Evolutionary conservation across 2,113 vertebrate genomes (phyloP).

Genomic region (Reinhardtius hippoglossoides): DNA sequence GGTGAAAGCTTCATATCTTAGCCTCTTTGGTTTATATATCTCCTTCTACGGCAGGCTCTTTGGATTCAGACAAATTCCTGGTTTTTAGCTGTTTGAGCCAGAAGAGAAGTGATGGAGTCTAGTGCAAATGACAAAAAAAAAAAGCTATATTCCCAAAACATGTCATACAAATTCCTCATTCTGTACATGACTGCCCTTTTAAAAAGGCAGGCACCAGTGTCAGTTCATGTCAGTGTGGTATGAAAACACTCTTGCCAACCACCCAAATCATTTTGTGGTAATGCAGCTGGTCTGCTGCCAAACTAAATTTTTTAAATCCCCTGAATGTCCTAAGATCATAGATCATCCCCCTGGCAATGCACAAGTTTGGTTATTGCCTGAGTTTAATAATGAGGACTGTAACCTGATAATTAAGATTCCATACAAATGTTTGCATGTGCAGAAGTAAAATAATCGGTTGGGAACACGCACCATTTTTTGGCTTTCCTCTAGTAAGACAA

Average conservation of each 20-base stretch:
- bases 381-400: neutral
- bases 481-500: too few species aligned
- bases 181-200: neutral
- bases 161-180: neutral
- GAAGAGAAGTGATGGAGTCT: too few species aligned
- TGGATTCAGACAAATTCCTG: too few species aligned
- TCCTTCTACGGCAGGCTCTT: neutral
- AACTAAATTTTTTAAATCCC: neutral
- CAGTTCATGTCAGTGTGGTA: slow-evolving; percentile 14
- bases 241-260: slow-evolving; percentile 23
- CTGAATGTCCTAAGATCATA: neutral
- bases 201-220: neutral
- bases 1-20: neutral
- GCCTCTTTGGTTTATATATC: neutral
- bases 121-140: too few species aligned
- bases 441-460: too few species aligned
- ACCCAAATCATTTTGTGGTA: slow-evolving; percentile 9
- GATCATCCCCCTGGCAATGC: neutral
- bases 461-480: too few species aligned
- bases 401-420: too few species aligned
- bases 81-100: too few species aligned
- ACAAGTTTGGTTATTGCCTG: neutral
- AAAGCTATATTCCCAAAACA: neutral
- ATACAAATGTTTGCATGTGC: too few species aligned
- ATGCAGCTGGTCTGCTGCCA: neutral